Conservation (phyloP, 2,113 vertebrate species). For the Pluvialis apricaria region DNA sequence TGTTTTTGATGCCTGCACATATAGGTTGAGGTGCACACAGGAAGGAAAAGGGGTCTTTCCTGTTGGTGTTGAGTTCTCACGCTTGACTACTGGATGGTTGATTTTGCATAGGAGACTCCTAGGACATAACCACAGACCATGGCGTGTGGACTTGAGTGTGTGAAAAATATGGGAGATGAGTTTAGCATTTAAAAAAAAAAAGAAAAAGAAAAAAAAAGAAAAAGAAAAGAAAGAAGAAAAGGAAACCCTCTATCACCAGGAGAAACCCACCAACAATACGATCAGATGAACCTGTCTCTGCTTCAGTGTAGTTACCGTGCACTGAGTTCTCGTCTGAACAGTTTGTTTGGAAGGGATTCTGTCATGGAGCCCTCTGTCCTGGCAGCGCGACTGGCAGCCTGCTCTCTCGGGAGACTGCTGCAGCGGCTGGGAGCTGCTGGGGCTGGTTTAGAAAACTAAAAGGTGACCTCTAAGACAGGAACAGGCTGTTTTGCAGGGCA, state of each 20-base stretch:
- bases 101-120: neutral
- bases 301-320: neutral
- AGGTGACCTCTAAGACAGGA: neutral
- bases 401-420: neutral
- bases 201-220: neutral
- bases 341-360: neutral
- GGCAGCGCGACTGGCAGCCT: neutral
- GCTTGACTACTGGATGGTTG: conserved; percentile 44
- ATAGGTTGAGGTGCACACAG: neutral
- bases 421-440: neutral
- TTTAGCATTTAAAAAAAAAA: neutral
- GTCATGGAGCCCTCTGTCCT: neutral
- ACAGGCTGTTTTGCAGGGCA: neutral
- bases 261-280: neutral
- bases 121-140: neutral
- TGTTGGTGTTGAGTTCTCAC: neutral
- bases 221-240: neutral
- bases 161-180: neutral
- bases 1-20: conserved; percentile 23
- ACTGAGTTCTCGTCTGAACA: neutral
- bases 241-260: neutral
- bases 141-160: neutral
- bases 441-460: neutral
- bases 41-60: neutral
- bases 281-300: neutral